phyloP scores from a whole-genome alignment of 53 echinoderm and acorn worm species.

The Henricia sp. region DNA sequence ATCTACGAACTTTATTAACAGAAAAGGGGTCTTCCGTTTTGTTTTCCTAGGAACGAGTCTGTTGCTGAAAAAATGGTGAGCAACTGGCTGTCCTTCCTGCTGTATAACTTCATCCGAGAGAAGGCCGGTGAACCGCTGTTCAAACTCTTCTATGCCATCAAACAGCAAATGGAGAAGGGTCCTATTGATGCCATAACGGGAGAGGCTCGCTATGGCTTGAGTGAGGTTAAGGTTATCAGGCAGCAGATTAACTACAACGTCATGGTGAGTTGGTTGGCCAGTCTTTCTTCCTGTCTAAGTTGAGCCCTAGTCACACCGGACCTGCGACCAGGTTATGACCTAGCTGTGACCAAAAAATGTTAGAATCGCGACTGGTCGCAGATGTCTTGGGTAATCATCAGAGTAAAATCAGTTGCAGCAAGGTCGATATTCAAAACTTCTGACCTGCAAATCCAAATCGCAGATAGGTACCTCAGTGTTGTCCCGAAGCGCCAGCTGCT shows the following conservation, averaged over 20 bases:
- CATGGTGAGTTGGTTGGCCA: conserved; percentile 84
- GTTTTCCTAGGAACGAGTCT: conserved; percentile 75
- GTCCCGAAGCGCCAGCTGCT: too few species aligned
- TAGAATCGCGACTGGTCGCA: too few species aligned
- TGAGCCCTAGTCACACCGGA: too few species aligned
- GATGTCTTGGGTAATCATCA: too few species aligned
- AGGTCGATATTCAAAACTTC: too few species aligned
- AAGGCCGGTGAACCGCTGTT: conserved; percentile 88
- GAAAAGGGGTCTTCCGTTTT: background rate
- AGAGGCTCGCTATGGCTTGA: conserved; percentile 90
- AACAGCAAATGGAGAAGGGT: conserved; percentile 90
- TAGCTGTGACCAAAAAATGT: too few species aligned
- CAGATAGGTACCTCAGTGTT: too few species aligned
- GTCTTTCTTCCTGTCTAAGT: too few species aligned
- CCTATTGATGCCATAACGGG: conserved; percentile 92
- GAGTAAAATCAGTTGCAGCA: too few species aligned
- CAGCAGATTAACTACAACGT: conserved; percentile 83
- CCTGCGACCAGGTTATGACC: too few species aligned
- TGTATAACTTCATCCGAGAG: conserved; percentile 90
- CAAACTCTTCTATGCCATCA: conserved; percentile 92
- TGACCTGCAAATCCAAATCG: too few species aligned
- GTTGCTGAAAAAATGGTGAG: conserved; percentile 97
- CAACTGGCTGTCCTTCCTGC: conserved; percentile 90
- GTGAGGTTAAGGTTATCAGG: conserved; percentile 92
- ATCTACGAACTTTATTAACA: too few species aligned